Conservation (phyloP, 2,113 vertebrate species). For the Mellivora capensis region DNA sequence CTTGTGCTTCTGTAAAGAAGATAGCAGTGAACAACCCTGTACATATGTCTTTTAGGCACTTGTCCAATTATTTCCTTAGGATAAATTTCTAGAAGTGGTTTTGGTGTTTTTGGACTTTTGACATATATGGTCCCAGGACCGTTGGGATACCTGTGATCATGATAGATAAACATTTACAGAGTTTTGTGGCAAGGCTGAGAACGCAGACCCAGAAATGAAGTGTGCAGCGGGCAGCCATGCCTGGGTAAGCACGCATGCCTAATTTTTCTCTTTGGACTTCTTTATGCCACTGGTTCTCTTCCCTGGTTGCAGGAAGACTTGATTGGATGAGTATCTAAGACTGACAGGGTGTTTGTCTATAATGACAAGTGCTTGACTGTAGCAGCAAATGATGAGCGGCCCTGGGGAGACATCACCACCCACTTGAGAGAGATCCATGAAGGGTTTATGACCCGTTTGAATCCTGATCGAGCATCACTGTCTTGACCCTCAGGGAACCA, state of each 20-base stretch:
- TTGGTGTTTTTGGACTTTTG: slow-evolving; percentile 22
- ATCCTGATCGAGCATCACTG: slow-evolving; percentile 85
- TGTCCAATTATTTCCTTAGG: slow-evolving; percentile 52
- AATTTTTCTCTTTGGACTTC: slow-evolving; percentile 78
- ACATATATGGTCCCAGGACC: background rate
- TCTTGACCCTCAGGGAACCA: slow-evolving; percentile 85
- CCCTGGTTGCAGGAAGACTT: slow-evolving; percentile 71
- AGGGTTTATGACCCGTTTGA: slow-evolving; percentile 87
- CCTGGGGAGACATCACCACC: slow-evolving; percentile 85
- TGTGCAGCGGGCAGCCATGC: background rate
- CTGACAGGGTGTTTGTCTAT: slow-evolving; percentile 82
- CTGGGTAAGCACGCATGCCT: background rate
- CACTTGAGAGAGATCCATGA: slow-evolving; percentile 84
- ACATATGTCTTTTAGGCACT: slow-evolving; percentile 21
- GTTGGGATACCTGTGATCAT: background rate
- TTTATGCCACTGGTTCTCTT: slow-evolving; percentile 70
- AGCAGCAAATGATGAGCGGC: slow-evolving; percentile 83
- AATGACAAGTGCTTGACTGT: slow-evolving; percentile 85
- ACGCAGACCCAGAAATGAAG: background rate
- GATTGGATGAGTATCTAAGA: slow-evolving; percentile 80
- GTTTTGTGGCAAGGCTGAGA: background rate
- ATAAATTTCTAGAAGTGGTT: slow-evolving; percentile 34
- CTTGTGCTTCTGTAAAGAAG: slow-evolving; percentile 14
- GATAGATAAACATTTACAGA: slow-evolving; percentile 9
- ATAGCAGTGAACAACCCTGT: background rate